Evolutionary conservation across 23 tunicate species (phyloP).

Genomic region (Botrylloides violaceus): DNA sequence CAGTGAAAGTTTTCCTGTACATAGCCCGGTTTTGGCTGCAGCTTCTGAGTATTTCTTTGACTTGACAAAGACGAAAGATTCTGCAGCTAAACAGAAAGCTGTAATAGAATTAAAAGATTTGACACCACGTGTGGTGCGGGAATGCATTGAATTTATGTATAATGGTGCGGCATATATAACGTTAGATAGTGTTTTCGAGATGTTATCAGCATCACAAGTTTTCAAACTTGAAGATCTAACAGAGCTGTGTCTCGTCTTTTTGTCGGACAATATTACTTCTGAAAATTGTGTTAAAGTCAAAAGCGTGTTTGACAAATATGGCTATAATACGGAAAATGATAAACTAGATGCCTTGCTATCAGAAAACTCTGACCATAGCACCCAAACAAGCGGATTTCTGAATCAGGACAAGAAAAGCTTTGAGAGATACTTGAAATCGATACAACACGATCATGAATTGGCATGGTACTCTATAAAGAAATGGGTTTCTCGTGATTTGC

Average conservation of each 20-base stretch:
- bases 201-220: neutral
- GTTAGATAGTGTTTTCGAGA: neutral
- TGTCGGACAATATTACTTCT: neutral
- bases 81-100: neutral
- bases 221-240: neutral
- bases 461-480: neutral
- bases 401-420: neutral
- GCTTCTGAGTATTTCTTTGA: conserved; percentile 18
- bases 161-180: neutral
- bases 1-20: conserved; percentile 7
- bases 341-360: neutral
- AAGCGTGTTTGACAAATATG: neutral
- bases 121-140: neutral
- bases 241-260: neutral
- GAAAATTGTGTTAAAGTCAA: neutral
- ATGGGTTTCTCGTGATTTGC: neutral
- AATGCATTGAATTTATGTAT: neutral
- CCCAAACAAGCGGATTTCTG: neutral
- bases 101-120: neutral
- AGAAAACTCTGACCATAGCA: neutral
- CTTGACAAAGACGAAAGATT: conserved; percentile 1
- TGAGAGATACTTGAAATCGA: neutral
- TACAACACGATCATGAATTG: neutral
- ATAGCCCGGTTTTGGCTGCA: conserved; percentile 20
- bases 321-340: neutral